Conservation (phyloP, 2,888 invertebrate species). For the Polydrusus cervinus region DNA sequence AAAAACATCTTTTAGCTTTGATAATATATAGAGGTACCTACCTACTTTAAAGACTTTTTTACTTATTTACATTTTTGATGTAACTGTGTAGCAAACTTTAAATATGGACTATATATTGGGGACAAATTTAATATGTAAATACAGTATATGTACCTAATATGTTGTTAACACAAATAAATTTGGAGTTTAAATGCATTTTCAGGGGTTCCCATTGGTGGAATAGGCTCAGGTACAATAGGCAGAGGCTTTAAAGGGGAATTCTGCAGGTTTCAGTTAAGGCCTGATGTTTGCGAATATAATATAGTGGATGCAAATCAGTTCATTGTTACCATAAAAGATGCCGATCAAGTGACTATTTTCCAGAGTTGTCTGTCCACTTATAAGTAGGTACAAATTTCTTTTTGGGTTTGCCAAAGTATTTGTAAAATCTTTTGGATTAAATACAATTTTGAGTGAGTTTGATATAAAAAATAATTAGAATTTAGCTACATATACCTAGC, state of each 20-base stretch:
- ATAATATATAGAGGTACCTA: too few relatives aligned
- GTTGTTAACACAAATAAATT: too few relatives aligned
- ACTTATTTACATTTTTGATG: too few relatives aligned
- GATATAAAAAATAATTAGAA: too few relatives aligned
- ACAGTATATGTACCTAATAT: too few relatives aligned
- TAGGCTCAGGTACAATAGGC: conserved; percentile 90
- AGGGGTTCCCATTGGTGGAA: conserved; percentile 90
- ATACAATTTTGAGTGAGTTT: too few relatives aligned
- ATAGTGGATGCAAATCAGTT: conserved; percentile 91
- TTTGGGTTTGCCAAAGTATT: neutral
- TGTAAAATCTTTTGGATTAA: neutral
- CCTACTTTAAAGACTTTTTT: too few relatives aligned
- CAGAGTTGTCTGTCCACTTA: conserved; percentile 86
- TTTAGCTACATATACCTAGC: too few relatives aligned
- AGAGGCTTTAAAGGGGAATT: conserved; percentile 95
- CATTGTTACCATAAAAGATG: conserved; percentile 88
- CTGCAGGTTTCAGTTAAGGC: conserved; percentile 91
- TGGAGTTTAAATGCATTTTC: conserved; percentile 47
- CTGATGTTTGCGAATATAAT: conserved; percentile 91
- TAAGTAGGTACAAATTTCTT: conserved; percentile 67
- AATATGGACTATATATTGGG: too few relatives aligned
- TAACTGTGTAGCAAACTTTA: too few relatives aligned
- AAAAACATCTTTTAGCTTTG: too few relatives aligned
- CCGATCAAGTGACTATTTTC: conserved; percentile 79
- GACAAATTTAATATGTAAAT: too few relatives aligned